Evolutionary conservation across 2,797 vertebrate genomes (phyloP).

Genomic region (Luscinia megarhynchos): DNA sequence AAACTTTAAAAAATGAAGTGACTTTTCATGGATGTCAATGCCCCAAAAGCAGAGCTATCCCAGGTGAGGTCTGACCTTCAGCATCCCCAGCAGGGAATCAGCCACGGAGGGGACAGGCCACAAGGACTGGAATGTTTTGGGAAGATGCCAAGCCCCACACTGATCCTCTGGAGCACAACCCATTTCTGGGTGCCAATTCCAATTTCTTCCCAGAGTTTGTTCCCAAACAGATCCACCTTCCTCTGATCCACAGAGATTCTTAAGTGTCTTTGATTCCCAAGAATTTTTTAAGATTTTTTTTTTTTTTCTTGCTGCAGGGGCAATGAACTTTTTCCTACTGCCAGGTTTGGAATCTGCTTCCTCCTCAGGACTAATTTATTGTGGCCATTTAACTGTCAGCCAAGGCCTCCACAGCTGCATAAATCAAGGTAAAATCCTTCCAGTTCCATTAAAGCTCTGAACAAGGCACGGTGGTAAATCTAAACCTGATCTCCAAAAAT

Average conservation of each 20-base stretch:
- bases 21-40: background rate
- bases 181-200: background rate
- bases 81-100: background rate
- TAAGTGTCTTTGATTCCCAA: background rate
- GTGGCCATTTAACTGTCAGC: conserved; percentile 35
- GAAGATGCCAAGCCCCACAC: background rate
- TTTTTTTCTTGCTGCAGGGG: background rate
- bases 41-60: background rate
- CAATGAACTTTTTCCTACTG: background rate
- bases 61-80: fast-evolving
- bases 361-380: background rate
- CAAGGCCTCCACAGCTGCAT: background rate
- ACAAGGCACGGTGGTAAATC: background rate
- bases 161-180: background rate
- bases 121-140: background rate
- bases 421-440: background rate
- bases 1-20: background rate
- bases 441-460: background rate
- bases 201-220: background rate
- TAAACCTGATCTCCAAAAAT: background rate
- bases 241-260: background rate
- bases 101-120: fast-evolving
- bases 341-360: background rate
- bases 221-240: background rate
- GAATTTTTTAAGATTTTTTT: background rate